Conservation (phyloP, 2,113 vertebrate genomes). For the Pedionomus torquatus region DNA sequence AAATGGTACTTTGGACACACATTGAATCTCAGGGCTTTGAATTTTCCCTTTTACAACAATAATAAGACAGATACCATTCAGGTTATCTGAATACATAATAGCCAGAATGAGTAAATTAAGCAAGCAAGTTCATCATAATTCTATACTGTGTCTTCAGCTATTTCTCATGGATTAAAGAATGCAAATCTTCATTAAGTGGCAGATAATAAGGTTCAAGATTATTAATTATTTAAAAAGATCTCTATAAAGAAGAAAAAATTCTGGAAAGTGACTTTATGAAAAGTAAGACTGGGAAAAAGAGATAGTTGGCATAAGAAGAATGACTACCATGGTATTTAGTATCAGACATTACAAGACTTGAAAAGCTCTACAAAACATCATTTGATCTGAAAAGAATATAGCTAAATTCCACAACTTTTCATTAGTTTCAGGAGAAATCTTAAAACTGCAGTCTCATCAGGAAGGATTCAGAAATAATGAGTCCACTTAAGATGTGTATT, state of each 20-base stretch:
- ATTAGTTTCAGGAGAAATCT: not conserved
- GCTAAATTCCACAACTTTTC: not conserved
- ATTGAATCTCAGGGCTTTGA: not conserved
- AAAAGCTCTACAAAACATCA: not conserved
- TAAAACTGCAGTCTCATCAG: not conserved
- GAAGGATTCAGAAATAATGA: not conserved
- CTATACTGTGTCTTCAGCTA: not conserved
- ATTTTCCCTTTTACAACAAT: not conserved
- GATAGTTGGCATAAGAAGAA: not conserved
- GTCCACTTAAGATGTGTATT: not conserved
- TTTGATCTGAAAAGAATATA: not conserved
- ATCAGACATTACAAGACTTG: not conserved
- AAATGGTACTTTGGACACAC: not conserved
- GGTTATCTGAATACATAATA: not conserved
- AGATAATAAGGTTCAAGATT: fast-evolving
- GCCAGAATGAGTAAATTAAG: not conserved
- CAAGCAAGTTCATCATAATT: not conserved
- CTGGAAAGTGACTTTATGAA: not conserved
- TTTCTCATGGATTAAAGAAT: not conserved
- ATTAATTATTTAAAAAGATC: not conserved
- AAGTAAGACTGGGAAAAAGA: not conserved
- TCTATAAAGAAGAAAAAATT: not conserved
- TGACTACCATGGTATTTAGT: not conserved
- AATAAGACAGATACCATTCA: not conserved
- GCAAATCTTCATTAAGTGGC: not conserved